A percentile compares a stretch with the other conserved stretches of the same genome.
These are phyloP conservation scores for Tapera naevia DNA, from an alignment of 2,797 vertebrate species.

Conservation along the genomic window DNA sequence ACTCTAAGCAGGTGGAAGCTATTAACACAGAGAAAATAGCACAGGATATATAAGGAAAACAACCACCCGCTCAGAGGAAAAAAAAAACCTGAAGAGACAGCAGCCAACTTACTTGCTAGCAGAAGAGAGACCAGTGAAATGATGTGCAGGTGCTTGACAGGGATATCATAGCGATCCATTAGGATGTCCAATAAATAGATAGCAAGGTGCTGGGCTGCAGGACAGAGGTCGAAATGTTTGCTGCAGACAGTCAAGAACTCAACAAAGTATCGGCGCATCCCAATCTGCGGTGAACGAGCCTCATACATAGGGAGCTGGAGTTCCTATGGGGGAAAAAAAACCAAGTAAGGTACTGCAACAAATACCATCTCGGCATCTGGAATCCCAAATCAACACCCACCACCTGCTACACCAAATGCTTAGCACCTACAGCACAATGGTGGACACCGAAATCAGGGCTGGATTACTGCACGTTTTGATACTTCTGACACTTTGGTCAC, in stretches of 20 bases:
- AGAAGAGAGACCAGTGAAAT: constrained; percentile 88
- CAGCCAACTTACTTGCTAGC: constrained; percentile 89
- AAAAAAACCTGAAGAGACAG: not conserved
- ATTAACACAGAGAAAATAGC: not conserved
- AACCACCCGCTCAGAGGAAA: not conserved
- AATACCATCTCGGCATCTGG: not conserved
- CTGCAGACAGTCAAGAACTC: constrained; percentile 88
- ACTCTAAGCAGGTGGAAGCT: not conserved
- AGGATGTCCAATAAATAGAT: constrained; percentile 90
- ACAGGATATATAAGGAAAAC: not conserved
- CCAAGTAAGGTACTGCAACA: not conserved
- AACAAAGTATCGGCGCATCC: constrained; percentile 88
- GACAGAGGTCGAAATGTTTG: constrained; percentile 86
- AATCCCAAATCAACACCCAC: not conserved
- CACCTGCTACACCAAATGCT: not conserved
- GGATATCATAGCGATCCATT: constrained; percentile 80
- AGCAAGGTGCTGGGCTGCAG: constrained; percentile 86
- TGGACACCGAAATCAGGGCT: not conserved
- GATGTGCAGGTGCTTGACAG: constrained; percentile 86
- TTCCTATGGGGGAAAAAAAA: constrained; percentile 75
- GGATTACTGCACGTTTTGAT: not conserved
- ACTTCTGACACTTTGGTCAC: not conserved
- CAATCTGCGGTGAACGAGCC: constrained; percentile 88
- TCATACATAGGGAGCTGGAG: constrained; percentile 87
- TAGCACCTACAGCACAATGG: not conserved